Percentiles rank a stretch among this genome's conserved stretches.
phyloP scores from a whole-genome alignment of 2,113 vertebrate species.

The Megalops atlanticus region DNA sequence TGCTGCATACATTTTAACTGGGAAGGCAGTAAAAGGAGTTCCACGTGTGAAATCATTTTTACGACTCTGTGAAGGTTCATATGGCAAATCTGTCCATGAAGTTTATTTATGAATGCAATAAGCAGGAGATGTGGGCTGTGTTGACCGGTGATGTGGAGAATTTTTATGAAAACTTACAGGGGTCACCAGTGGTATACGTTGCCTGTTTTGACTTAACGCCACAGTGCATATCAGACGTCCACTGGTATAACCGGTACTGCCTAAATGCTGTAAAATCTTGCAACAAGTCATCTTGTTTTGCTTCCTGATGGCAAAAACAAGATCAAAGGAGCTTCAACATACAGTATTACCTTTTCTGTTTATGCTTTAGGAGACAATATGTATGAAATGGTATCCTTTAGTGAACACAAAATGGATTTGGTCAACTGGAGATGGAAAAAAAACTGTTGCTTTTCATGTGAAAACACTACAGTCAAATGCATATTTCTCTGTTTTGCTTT shows the following conservation, averaged over 20 bases:
- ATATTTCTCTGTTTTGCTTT: not conserved
- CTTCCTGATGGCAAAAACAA: not conserved
- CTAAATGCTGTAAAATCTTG: not conserved
- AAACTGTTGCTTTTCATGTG: too few relatives aligned
- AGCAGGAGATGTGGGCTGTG: not conserved
- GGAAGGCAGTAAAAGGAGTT: not conserved
- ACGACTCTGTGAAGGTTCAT: not conserved
- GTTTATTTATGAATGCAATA: not conserved
- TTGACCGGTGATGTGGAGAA: not conserved
- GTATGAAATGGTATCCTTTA: too few relatives aligned
- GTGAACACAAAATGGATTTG: too few relatives aligned
- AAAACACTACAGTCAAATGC: too few relatives aligned
- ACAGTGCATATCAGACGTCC: not conserved
- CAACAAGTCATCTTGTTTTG: not conserved
- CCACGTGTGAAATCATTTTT: not conserved
- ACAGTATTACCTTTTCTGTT: not conserved
- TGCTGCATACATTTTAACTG: not conserved
- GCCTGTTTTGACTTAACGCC: not conserved
- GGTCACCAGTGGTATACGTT: not conserved
- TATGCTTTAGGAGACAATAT: not conserved
- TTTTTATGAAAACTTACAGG: not conserved
- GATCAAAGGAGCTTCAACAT: not conserved
- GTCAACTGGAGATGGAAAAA: too few relatives aligned
- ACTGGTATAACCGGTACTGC: not conserved
- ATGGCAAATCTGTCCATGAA: not conserved